A percentile compares a stretch with the other conserved stretches of the same genome.
Evolutionary conservation across 2,797 vertebrate species (phyloP).

Genomic region (Syncerus caffer): DNA sequence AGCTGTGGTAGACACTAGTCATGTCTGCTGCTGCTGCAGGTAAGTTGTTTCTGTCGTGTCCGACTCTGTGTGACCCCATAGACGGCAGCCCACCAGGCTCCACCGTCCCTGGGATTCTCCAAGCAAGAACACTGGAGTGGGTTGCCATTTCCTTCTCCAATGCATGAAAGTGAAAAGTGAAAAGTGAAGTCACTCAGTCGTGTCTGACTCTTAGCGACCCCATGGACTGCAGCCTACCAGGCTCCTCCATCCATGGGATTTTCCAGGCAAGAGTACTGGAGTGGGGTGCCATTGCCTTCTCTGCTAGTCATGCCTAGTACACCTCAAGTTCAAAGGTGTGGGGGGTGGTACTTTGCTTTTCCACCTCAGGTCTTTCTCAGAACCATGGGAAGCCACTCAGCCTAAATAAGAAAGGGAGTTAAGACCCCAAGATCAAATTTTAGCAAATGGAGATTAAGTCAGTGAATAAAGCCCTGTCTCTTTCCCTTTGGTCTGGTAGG

Average conservation of each 20-base stretch:
- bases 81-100: neutral
- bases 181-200: fast-evolving
- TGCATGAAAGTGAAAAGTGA: neutral
- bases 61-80: fast-evolving
- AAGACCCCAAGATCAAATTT: neutral
- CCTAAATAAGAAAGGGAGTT: neutral
- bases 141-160: neutral
- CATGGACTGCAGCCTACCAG: neutral
- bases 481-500: neutral
- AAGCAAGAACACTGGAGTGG: neutral
- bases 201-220: neutral
- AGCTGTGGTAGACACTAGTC: neutral
- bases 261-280: neutral
- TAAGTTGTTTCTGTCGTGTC: fast-evolving
- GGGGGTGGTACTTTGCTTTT: neutral
- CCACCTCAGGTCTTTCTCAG: neutral
- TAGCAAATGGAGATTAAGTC: neutral
- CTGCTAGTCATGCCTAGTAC: neutral
- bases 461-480: neutral
- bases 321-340: neutral
- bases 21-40: neutral
- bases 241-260: neutral
- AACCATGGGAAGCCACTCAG: neutral
- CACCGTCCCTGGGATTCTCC: fast-evolving
- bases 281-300: neutral